Conservation (phyloP, 2,113 vertebrate species). For the Sinocyclocheilus anshuiensis region DNA sequence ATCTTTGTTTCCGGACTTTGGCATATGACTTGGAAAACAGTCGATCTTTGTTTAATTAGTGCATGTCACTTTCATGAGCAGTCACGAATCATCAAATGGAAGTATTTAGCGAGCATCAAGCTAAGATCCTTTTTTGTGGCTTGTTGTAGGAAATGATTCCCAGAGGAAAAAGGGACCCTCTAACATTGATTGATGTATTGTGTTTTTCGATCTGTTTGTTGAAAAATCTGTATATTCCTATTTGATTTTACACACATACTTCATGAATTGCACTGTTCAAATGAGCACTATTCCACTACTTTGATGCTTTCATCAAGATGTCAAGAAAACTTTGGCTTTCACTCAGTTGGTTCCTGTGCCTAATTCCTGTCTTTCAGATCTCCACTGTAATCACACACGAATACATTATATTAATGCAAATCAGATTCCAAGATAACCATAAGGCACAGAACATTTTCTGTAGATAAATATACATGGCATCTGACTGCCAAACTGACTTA, state of each 20-base stretch:
- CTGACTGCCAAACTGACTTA: background rate
- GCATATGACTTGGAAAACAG: background rate
- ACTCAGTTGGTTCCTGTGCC: slow-evolving; percentile 22
- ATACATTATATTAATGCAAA: slow-evolving; percentile 39
- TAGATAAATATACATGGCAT: slow-evolving; percentile 38
- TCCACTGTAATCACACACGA: slow-evolving; percentile 50
- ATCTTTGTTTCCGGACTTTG: slow-evolving; percentile 7
- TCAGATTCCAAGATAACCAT: slow-evolving; percentile 13
- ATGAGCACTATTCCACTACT: background rate
- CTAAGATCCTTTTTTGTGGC: slow-evolving; percentile 42
- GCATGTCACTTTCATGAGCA: background rate
- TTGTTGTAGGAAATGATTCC: slow-evolving; percentile 52
- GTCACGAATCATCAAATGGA: slow-evolving; percentile 1
- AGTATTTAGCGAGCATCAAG: background rate
- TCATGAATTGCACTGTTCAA: slow-evolving; percentile 10
- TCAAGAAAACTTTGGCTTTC: slow-evolving; percentile 35
- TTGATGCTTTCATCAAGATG: slow-evolving; percentile 35
- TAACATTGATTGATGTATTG: background rate
- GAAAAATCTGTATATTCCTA: slow-evolving; percentile 1
- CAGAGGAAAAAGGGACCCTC: background rate
- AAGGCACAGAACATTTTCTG: background rate
- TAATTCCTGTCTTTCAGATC: slow-evolving; percentile 29
- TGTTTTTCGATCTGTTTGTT: background rate
- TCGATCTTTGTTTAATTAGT: slow-evolving; percentile 14
- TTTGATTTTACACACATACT: background rate